Percentiles rank a stretch among this genome's conserved stretches.
These are phyloP conservation scores for Pyxicephalus adspersus DNA, from an alignment of 2,113 vertebrate genomes.

Conservation along the genomic window DNA sequence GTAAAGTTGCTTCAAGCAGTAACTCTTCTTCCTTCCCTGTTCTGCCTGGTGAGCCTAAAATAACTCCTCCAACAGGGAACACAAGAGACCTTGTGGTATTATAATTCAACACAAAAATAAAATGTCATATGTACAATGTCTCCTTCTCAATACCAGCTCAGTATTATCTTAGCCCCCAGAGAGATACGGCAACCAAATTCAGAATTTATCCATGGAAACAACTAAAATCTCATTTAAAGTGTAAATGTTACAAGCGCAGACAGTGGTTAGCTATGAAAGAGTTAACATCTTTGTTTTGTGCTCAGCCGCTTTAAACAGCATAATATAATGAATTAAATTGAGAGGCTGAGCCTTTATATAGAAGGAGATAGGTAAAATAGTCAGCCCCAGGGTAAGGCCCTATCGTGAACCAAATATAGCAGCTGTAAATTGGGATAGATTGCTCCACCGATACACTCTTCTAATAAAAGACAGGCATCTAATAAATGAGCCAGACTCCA, in stretches of 20 bases:
- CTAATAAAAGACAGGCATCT: background rate
- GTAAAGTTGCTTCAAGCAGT: no score
- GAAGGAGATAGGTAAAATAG: constrained; percentile 22
- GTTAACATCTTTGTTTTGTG: constrained; percentile 24
- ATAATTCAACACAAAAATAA: constrained; percentile 24
- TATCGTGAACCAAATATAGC: constrained; percentile 27
- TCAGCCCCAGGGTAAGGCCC: constrained; percentile 32
- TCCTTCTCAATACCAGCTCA: constrained; percentile 13
- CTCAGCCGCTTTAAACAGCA: constrained; percentile 20
- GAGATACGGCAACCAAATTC: background rate
- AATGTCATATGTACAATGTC: background rate
- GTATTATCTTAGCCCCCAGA: constrained; percentile 9
- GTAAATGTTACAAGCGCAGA: background rate
- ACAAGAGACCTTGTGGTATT: background rate
- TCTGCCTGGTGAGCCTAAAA: background rate
- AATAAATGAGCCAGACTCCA: constrained; percentile 15
- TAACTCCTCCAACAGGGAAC: background rate
- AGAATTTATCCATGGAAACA: background rate
- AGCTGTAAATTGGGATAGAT: constrained; percentile 26
- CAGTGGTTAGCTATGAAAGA: background rate
- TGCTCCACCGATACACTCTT: background rate
- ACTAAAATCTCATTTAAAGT: background rate
- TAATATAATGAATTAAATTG: constrained; percentile 25
- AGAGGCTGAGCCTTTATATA: constrained; percentile 38
- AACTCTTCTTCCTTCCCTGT: background rate